phyloP scores from a whole-genome alignment of 2,113 vertebrate genomes.

The Athene cunicularia region DNA sequence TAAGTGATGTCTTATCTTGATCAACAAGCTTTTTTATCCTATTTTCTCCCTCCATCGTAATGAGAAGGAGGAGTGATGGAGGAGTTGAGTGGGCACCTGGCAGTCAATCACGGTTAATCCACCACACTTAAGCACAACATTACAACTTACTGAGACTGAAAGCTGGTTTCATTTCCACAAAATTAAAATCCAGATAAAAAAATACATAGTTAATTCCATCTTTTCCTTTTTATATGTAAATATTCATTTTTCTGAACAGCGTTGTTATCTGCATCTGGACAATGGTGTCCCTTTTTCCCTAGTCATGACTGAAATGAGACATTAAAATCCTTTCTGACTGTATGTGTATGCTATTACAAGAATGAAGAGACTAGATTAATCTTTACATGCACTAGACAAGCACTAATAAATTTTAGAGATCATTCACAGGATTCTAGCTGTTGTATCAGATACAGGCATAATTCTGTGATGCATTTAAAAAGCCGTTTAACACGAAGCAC shows the following conservation, averaged over 20 bases:
- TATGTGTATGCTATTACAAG: background rate
- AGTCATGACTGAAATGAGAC: constrained; percentile 6
- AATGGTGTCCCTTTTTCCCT: background rate
- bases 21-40: background rate
- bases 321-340: background rate
- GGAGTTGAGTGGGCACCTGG: rapidly evolving
- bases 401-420: background rate
- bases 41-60: background rate
- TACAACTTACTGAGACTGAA: background rate
- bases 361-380: background rate
- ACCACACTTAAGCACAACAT: background rate
- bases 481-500: background rate
- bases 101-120: background rate
- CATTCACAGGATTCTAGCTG: background rate
- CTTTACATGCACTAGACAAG: background rate
- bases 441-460: background rate
- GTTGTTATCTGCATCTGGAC: background rate
- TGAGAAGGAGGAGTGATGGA: background rate
- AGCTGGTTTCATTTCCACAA: background rate
- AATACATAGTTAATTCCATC: background rate
- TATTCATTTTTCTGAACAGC: background rate
- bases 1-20: background rate
- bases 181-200: background rate
- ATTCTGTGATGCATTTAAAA: background rate
- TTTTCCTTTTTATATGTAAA: background rate